Conservation (phyloP, 1,140 invertebrate genomes). For the Cydia strobilella region DNA sequence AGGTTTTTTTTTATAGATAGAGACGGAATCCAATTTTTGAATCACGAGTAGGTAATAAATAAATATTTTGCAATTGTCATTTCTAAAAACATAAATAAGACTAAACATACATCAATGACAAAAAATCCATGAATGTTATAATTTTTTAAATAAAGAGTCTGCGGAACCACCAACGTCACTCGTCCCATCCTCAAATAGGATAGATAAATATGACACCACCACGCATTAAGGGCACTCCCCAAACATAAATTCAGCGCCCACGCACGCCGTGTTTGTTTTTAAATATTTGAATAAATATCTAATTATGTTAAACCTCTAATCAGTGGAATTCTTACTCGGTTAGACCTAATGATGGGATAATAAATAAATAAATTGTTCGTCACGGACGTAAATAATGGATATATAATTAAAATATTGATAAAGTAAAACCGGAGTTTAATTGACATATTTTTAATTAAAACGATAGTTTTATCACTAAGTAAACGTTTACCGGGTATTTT, state of each 20-base stretch:
- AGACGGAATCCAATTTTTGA: no score
- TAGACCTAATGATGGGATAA: conserved; percentile 20
- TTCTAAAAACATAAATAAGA: no score
- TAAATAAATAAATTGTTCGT: conserved; percentile 29
- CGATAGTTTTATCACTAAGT: conserved; percentile 26
- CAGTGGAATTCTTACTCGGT: conserved; percentile 36
- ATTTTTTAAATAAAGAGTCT: not conserved
- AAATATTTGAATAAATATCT: conserved; percentile 62
- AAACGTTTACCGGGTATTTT: conserved; percentile 22
- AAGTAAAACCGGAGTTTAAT: conserved; percentile 15
- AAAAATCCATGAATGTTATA: not conserved
- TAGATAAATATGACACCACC: conserved; percentile 31
- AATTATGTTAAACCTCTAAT: conserved; percentile 66
- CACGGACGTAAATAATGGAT: conserved; percentile 18
- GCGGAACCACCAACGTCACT: not conserved
- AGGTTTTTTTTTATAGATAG: no score
- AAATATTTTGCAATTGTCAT: no score
- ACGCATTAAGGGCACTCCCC: conserved; percentile 38
- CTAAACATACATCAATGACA: no score
- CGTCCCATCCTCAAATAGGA: not conserved
- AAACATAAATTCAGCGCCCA: conserved; percentile 42
- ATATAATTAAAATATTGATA: conserved; percentile 28
- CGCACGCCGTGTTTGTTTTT: conserved; percentile 53
- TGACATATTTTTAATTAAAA: conserved; percentile 31
- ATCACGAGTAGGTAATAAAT: no score